A percentile compares a stretch with the other conserved stretches of the same genome.
phyloP scores from a whole-genome alignment of 2,888 invertebrate species.

The Barypeithes pellucidus region DNA sequence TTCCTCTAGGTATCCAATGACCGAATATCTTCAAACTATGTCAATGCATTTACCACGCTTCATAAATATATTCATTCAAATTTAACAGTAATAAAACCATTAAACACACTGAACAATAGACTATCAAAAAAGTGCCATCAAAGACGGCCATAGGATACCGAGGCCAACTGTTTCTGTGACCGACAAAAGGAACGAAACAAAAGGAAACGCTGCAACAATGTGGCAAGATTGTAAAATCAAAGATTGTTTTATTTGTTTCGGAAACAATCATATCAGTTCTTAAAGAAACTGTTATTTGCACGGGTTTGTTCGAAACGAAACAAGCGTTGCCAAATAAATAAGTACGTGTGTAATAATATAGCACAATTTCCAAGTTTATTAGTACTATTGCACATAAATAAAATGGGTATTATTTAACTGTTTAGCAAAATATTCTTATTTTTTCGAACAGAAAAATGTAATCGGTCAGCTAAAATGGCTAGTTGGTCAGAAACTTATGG shows the following conservation, averaged over 20 bases:
- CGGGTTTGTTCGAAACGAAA: not conserved
- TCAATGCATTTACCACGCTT: not conserved
- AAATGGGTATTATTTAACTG: too few relatives aligned
- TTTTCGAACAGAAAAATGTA: too few relatives aligned
- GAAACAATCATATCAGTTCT: slow-evolving; percentile 12
- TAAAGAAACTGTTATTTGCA: not conserved
- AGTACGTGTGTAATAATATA: not conserved
- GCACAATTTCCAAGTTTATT: too few relatives aligned
- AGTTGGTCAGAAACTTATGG: too few relatives aligned
- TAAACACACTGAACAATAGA: slow-evolving; percentile 14
- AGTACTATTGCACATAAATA: too few relatives aligned
- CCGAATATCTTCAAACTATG: not conserved
- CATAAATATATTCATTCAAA: not conserved
- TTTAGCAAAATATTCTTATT: too few relatives aligned
- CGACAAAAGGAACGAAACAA: slow-evolving; percentile 14
- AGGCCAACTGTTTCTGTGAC: slow-evolving; percentile 25
- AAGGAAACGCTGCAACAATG: slow-evolving; percentile 19
- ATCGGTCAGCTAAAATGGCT: too few relatives aligned
- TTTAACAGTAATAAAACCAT: slow-evolving; percentile 12
- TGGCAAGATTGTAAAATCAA: slow-evolving; percentile 1
- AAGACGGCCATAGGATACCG: slow-evolving; percentile 16
- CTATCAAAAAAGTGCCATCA: slow-evolving; percentile 19
- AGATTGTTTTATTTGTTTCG: slow-evolving; percentile 20
- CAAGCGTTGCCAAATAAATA: not conserved
- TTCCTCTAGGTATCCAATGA: not conserved